Base-by-base conservation (phyloP, 2,888 invertebrate species). In the Cheilosia scutellata region DNA sequence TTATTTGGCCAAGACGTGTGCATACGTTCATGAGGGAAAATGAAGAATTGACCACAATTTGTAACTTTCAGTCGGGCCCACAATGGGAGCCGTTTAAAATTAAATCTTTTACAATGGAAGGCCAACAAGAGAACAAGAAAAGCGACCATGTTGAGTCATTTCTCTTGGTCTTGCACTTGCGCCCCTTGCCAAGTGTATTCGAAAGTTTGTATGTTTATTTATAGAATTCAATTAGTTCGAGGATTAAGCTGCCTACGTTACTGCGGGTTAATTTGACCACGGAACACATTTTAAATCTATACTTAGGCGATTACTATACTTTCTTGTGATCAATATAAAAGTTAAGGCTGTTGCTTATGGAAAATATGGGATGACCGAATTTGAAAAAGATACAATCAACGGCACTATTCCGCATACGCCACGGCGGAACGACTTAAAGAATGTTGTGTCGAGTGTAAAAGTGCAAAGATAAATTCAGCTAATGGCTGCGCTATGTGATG, bases 41-140 rank as follows among this genome's bases (percentile, higher is more conserved):
- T 86, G 86, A 86, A 82, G 72, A 72, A 86, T 86, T 62, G 76
- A 80, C 72, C 76, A 63, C 86, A 72, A 86, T 86, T 86, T 86
- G 82, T 86, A 66, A 86, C 55, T 77, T 66, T 57, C 71, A 70
- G 65, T 84, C 79, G 70, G 74, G 58, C 55, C 63, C 75, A 84
- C 84, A 80, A 83, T 83, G 84, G 80, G 84, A 84, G 70, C 80
- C 80, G 84, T 84, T 84, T 84, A 75, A 84, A 79, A 75, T 84
- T 80, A 80, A 84, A 84, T 84, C 70, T 75, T 80, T 80, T 79
- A 65, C 75, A 75, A 84, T 84, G 75, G 65, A 58, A 58, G 79
- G 79, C 7, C 75, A 78, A 84, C 68, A 80, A 42, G 66, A 68
- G 75, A 79, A 79, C 79, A 84, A 79, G 74, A 74, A 79, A 6